Evolutionary conservation across 2,888 invertebrate genomes (phyloP).

Genomic region (Hypercompe scribonia): DNA sequence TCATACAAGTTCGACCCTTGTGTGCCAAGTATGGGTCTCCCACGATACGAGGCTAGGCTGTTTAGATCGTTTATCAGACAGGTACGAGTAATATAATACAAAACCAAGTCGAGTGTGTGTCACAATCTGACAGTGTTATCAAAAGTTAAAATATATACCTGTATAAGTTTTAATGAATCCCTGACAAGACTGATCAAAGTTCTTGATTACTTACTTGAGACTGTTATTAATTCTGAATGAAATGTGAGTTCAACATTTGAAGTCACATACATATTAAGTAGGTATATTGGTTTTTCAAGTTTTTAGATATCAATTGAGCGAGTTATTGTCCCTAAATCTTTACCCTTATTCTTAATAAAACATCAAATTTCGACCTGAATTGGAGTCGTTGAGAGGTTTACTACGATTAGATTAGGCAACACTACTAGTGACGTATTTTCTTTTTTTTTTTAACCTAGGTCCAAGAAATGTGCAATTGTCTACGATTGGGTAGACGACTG

Average conservation of each 20-base stretch:
- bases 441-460: too few species aligned
- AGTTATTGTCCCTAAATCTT: background rate
- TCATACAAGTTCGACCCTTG: too few species aligned
- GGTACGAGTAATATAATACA: background rate
- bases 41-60: background rate
- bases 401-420: background rate
- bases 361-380: background rate
- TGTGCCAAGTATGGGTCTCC: background rate
- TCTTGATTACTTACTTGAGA: constrained; percentile 27
- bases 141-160: constrained; percentile 31
- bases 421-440: background rate
- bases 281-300: background rate
- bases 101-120: background rate
- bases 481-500: too few species aligned
- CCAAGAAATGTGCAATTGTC: too few species aligned
- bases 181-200: constrained; percentile 17
- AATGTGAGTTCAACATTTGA: background rate
- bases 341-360: background rate
- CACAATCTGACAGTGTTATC: constrained; percentile 12
- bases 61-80: background rate
- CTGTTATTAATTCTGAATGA: constrained; percentile 15
- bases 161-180: constrained; percentile 39
- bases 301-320: background rate
- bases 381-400: background rate
- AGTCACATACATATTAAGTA: background rate